Base-by-base conservation (phyloP, 1,140 invertebrate species). In the Leptopilina boulardi region DNA sequence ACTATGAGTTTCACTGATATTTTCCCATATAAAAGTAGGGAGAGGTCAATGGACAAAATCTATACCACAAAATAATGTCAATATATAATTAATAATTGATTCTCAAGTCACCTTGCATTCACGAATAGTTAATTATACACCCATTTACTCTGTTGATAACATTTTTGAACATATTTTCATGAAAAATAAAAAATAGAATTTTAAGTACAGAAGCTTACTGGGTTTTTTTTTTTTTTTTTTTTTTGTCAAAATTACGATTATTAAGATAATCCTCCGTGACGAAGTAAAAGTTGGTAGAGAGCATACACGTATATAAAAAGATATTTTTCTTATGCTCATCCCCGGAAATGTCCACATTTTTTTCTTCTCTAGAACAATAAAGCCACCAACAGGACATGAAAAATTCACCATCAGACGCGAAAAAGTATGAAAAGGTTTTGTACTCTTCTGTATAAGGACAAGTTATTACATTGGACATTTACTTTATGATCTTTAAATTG, bases 341-440 rank as follows among this genome's bases (percentile, higher is more conserved):
- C n/a, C 15, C 15, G 23, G 23, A 13, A 66, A 30, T 34, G 23
- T 66, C 23, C 26, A 13, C n/a, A n/a, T 51, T 51, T 30, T 30
- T 66, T 34, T 15, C 26, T n/a, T n/a, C n/a, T n/a, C 15, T 66
- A 15, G 59, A 23, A 66, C 23, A 66, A 66, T 34, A 66, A 66
- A 34, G 59, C 59, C 13, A 66, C 21, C 11, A 51, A 26, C 59
- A 66, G 59, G 59, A 66, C 26, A 66, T 66, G 59, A 66, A 66
- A 66, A 66, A 66, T 66, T 3, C 26, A 66, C 26, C 11, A 30
- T 59, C 23, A 59, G 56, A 15, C 10, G 23, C 4, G 26, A 23
- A 66, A 66, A n/a, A 15, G 13, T 30, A 30, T n/a, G n/a, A 51
- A 30, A 66, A 34, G 5, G 21, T 34, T 23, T 66, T 26, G 26